Conservation (phyloP, 2,888 invertebrate genomes). For the Cosmia trapezina region DNA sequence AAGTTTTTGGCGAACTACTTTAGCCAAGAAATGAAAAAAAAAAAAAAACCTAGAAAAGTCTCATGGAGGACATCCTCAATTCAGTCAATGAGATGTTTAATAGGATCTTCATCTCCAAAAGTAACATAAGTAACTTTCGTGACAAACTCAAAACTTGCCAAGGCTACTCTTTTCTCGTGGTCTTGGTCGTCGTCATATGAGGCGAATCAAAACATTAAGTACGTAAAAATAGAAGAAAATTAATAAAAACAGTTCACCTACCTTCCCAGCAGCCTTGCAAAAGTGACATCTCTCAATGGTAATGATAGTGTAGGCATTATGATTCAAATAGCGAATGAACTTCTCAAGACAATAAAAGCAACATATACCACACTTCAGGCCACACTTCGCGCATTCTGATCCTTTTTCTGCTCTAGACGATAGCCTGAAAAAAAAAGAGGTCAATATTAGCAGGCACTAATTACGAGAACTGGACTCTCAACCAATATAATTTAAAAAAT, state of each 20-base stretch:
- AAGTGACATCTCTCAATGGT: conserved; percentile 97
- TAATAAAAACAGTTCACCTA: conserved; percentile 76
- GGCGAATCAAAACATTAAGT: not conserved
- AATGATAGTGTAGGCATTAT: conserved; percentile 98
- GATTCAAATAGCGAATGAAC: conserved; percentile 97
- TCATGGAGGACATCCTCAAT: not conserved
- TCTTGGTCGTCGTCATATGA: too few relatives aligned
- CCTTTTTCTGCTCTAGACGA: conserved; percentile 93
- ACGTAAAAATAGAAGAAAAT: not conserved
- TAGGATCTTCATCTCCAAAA: not conserved
- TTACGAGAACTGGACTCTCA: not conserved
- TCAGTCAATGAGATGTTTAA: not conserved
- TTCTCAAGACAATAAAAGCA: conserved; percentile 97
- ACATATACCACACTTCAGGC: conserved; percentile 95
- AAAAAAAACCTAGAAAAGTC: not conserved
- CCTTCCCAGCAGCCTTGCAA: conserved; percentile 97
- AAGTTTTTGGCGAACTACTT: not conserved
- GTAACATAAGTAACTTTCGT: not conserved
- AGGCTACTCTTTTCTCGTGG: not conserved
- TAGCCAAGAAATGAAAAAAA: not conserved
- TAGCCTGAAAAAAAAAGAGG: conserved; percentile 85
- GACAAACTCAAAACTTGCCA: not conserved
- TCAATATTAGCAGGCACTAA: not conserved
- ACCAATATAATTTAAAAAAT: not conserved
- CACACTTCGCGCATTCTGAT: conserved; percentile 94